Evolutionary conservation across 2,797 vertebrate species (phyloP).

Genomic region (Neomorphus geoffroyi): DNA sequence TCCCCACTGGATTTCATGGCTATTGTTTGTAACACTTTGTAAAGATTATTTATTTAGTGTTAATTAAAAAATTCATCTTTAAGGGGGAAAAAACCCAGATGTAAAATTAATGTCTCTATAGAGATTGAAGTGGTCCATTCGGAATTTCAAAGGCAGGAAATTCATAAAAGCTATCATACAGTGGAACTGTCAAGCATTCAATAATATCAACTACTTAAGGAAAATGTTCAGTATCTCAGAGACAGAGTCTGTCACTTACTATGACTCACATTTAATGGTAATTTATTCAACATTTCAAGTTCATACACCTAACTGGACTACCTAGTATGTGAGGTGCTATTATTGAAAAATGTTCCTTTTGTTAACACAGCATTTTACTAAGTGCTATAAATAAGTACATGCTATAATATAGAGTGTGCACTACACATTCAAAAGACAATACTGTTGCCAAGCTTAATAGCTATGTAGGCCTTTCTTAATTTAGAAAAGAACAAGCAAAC

Average conservation of each 20-base stretch:
- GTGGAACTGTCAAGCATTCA: not conserved
- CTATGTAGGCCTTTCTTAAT: not conserved
- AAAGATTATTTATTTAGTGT: constrained; percentile 23
- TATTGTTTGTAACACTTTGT: constrained; percentile 36
- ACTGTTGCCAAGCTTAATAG: not conserved
- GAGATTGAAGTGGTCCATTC: constrained; percentile 4
- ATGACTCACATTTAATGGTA: not conserved
- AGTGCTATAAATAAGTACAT: not conserved
- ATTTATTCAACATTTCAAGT: not conserved
- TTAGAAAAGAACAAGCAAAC: not conserved
- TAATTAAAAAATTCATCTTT: constrained; percentile 33
- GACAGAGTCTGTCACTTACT: not conserved
- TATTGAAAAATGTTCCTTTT: not conserved
- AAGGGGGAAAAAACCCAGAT: not conserved
- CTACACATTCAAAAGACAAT: not conserved
- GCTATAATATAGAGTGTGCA: too few relatives aligned
- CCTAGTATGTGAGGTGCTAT: not conserved
- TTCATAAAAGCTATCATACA: not conserved
- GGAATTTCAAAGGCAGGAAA: constrained; percentile 53
- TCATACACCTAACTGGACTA: not conserved
- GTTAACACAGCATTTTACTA: not conserved
- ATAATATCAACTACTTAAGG: not conserved
- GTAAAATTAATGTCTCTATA: not conserved
- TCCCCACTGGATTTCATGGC: not conserved
- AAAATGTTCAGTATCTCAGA: not conserved